These are phyloP conservation scores for Tenualosa ilisha DNA, from an alignment of 2,797 vertebrate species.

Conservation along the genomic window DNA sequence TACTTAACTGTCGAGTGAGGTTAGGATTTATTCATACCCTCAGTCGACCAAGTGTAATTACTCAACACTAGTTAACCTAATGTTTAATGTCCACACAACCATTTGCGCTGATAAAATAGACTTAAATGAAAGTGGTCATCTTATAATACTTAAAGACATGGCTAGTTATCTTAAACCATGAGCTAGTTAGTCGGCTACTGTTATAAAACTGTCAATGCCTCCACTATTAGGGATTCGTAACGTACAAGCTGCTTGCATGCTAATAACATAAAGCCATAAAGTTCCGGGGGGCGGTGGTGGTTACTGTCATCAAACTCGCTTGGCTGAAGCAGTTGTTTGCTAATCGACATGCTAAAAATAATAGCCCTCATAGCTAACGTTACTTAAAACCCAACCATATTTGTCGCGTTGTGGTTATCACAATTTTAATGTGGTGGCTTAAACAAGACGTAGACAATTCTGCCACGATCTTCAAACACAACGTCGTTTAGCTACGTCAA, in stretches of 20 bases:
- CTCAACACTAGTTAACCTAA: neutral
- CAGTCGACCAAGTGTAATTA: too few relatives aligned
- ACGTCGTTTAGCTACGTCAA: neutral
- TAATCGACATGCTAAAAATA: constrained; percentile 17
- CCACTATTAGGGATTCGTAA: neutral
- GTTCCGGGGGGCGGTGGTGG: constrained; percentile 11
- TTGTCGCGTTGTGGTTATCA: neutral
- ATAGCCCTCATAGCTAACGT: neutral
- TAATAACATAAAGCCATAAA: neutral
- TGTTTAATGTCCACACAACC: neutral
- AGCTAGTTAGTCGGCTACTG: neutral
- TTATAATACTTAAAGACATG: neutral
- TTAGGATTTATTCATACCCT: neutral
- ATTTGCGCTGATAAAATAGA: neutral
- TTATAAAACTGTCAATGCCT: neutral
- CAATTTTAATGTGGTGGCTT: neutral
- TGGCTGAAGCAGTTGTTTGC: neutral
- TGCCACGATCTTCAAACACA: neutral
- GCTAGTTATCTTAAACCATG: neutral
- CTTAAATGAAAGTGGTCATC: neutral
- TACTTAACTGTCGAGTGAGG: neutral
- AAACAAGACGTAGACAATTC: neutral
- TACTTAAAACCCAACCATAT: neutral
- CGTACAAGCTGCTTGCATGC: neutral
- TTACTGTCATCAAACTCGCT: neutral